Evolutionary conservation across 2,888 invertebrate genomes (phyloP).

Genomic region (Acleris sparsana): DNA sequence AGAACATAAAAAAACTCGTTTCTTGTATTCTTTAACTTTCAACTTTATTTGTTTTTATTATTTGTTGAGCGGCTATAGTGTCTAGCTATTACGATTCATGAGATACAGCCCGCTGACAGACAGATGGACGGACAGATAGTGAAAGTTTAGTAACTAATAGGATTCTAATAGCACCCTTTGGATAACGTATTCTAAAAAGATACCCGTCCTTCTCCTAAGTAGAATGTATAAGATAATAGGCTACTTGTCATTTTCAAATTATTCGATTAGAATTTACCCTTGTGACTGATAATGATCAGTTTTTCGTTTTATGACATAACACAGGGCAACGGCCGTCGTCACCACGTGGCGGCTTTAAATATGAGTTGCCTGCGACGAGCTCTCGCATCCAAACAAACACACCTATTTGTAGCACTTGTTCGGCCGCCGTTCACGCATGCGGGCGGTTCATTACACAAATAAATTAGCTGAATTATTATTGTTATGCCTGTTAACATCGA

Average conservation of each 20-base stretch:
- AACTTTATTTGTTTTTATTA: no score
- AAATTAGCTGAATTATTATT: constrained; percentile 50
- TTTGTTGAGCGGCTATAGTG: no score
- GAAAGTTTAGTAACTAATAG: no score
- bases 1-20: no score
- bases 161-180: no score
- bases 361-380: background rate
- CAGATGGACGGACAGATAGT: no score
- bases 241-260: background rate
- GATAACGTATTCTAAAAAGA: no score
- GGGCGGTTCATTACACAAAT: constrained; percentile 57
- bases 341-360: constrained; percentile 4
- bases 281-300: background rate
- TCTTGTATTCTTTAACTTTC: no score
- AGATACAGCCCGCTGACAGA: no score
- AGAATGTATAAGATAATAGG: no score
- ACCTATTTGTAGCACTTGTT: constrained; percentile 32
- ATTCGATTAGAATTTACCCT: background rate
- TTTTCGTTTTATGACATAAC: background rate
- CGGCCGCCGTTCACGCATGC: constrained; percentile 37
- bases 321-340: constrained; percentile 3
- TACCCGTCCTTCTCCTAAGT: no score
- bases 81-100: no score
- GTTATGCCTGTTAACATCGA: constrained; percentile 27
- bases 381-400: constrained; percentile 3